A percentile compares a stretch with the other conserved stretches of the same genome.
phyloP scores from a whole-genome alignment of 2,113 vertebrate genomes.

The Lepus timidus region DNA sequence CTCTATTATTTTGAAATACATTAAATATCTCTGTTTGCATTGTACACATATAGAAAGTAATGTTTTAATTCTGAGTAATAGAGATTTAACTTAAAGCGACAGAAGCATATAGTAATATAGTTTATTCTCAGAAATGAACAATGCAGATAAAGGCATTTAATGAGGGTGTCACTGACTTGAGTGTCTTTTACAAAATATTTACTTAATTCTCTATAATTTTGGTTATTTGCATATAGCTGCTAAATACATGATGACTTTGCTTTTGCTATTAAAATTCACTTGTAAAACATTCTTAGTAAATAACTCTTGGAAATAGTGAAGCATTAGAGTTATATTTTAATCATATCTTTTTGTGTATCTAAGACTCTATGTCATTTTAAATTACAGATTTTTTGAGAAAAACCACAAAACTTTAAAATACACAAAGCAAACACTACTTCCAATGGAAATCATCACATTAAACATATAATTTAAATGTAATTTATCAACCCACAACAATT shows the following conservation, averaged over 20 bases:
- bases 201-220: not conserved
- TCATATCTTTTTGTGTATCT: not conserved
- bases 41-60: not conserved
- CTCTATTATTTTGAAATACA: not conserved
- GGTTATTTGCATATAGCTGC: not conserved
- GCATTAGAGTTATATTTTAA: not conserved
- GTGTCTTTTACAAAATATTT: slow-evolving; percentile 16
- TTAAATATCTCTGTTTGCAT: not conserved
- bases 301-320: not conserved
- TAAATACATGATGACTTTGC: not conserved
- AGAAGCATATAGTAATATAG: not conserved
- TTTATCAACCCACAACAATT: not conserved
- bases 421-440: not conserved
- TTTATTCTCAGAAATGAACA: not conserved
- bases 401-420: not conserved
- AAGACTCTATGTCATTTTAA: not conserved
- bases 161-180: not conserved
- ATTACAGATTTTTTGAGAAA: not conserved
- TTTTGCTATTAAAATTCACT: not conserved
- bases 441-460: not conserved
- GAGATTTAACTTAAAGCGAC: not conserved
- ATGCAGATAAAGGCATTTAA: not conserved
- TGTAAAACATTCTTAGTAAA: slow-evolving; percentile 18
- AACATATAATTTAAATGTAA: not conserved
- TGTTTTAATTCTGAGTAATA: not conserved